Evolutionary conservation across 2,888 invertebrate species (phyloP).

Genomic region (Dicranocentrus wangi): DNA sequence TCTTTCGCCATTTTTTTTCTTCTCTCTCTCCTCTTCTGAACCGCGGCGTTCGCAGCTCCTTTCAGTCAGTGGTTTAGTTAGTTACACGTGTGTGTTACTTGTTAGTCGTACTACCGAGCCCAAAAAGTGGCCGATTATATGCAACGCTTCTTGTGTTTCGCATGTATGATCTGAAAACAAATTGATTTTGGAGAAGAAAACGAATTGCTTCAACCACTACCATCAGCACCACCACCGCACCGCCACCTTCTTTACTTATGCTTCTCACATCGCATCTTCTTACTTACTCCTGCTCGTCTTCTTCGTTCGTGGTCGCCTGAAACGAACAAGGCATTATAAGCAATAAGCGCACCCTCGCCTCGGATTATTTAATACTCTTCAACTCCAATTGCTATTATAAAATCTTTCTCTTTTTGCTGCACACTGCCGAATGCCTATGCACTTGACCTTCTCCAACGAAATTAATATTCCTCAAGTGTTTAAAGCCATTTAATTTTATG

Average conservation of each 20-base stretch:
- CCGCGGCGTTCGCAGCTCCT: too few species aligned
- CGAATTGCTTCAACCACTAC: background rate
- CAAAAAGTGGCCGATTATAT: slow-evolving; percentile 40
- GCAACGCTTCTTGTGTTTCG: background rate
- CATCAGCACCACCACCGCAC: too few species aligned
- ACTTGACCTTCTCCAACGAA: slow-evolving; percentile 69
- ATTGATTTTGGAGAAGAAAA: slow-evolving; percentile 63
- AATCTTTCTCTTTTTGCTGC: background rate
- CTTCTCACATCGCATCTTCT: too few species aligned
- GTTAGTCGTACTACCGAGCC: slow-evolving; percentile 65
- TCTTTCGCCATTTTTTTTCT: slow-evolving; percentile 11
- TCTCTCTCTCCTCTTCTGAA: slow-evolving; percentile 9
- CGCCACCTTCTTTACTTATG: too few species aligned
- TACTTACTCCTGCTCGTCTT: too few species aligned
- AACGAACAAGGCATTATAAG: too few species aligned
- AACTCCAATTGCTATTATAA: too few species aligned
- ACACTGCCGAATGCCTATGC: slow-evolving; percentile 28
- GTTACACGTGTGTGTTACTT: slow-evolving; percentile 60
- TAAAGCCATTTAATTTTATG: slow-evolving; percentile 63
- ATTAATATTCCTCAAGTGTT: slow-evolving; percentile 59
- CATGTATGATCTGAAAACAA: slow-evolving; percentile 53
- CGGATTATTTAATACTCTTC: too few species aligned
- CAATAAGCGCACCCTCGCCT: too few species aligned
- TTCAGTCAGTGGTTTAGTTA: too few species aligned
- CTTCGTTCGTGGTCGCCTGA: too few species aligned